phyloP scores from a whole-genome alignment of 2,113 vertebrate species.

The Parotia lawesii region DNA sequence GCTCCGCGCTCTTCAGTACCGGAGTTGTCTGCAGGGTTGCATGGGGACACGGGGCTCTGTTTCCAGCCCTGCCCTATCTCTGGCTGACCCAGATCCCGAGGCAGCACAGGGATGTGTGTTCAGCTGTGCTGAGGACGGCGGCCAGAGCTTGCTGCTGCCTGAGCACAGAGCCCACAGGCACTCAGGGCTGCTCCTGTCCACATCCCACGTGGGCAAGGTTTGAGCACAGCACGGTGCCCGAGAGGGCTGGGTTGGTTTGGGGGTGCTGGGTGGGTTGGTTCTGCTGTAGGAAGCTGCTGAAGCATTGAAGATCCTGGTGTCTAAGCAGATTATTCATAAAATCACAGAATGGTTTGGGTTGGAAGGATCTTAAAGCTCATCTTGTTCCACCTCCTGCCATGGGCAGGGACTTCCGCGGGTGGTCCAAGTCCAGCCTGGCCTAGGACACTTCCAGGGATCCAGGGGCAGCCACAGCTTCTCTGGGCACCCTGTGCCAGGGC shows the following conservation, averaged over 20 bases:
- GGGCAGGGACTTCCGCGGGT: neutral
- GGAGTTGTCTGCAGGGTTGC: neutral
- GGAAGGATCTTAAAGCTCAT: neutral
- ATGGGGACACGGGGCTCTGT: neutral
- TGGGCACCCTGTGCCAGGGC: neutral
- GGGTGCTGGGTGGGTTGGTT: neutral
- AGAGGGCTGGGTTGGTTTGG: fast-evolving
- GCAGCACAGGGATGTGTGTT: neutral
- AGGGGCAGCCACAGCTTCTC: neutral
- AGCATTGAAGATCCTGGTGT: neutral
- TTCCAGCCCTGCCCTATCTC: constrained; percentile 1
- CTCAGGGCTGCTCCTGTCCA: neutral
- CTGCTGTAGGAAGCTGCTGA: neutral
- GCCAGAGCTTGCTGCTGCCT: neutral
- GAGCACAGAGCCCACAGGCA: fast-evolving
- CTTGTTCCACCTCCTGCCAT: neutral
- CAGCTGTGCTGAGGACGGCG: fast-evolving
- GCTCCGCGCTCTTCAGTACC: fast-evolving
- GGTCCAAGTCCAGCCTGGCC: neutral
- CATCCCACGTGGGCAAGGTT: fast-evolving
- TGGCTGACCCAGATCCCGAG: neutral
- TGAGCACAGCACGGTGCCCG: fast-evolving
- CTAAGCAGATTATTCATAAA: fast-evolving
- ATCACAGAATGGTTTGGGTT: neutral
- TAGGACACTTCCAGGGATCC: neutral